These are phyloP conservation scores for Zaprionus gabonicus DNA, from an alignment of 1,140 invertebrate species.

Conservation along the genomic window DNA sequence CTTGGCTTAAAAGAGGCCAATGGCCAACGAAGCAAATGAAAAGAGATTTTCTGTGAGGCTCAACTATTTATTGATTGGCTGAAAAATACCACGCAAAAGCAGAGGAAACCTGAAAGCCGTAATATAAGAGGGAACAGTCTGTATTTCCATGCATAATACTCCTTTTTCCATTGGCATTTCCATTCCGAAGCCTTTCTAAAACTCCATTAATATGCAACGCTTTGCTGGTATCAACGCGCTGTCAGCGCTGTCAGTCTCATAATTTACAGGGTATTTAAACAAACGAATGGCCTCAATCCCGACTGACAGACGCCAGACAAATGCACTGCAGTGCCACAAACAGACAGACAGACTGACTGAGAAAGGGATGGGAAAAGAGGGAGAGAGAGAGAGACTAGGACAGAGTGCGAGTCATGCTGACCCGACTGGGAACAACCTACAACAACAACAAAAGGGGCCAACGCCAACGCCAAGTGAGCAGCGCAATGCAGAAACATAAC, in stretches of 20 bases:
- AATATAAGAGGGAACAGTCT: background rate
- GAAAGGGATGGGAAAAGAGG: conserved; percentile 47
- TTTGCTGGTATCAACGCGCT: background rate
- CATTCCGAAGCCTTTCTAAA: background rate
- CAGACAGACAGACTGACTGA: conserved; percentile 48
- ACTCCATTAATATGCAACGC: background rate
- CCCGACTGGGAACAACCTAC: conserved; percentile 26
- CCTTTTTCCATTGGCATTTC: background rate
- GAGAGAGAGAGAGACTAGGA: conserved; percentile 2
- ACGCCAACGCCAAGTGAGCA: conserved; percentile 60
- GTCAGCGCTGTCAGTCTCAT: background rate
- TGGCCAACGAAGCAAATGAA: conserved; percentile 49
- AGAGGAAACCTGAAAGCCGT: background rate
- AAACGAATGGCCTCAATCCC: conserved; percentile 61
- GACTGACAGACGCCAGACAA: conserved; percentile 65
- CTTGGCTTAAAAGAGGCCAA: conserved; percentile 73
- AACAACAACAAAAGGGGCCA: conserved; percentile 4
- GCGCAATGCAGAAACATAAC: conserved; percentile 64
- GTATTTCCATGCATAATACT: background rate
- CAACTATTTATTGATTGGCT: background rate
- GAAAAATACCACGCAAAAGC: background rate
- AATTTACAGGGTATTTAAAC: conserved; percentile 38
- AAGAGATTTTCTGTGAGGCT: background rate
- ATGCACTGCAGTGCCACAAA: conserved; percentile 78
- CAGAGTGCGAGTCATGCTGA: conserved; percentile 15